phyloP scores from a whole-genome alignment of 2,113 vertebrate genomes.

The Trogon surrucura region DNA sequence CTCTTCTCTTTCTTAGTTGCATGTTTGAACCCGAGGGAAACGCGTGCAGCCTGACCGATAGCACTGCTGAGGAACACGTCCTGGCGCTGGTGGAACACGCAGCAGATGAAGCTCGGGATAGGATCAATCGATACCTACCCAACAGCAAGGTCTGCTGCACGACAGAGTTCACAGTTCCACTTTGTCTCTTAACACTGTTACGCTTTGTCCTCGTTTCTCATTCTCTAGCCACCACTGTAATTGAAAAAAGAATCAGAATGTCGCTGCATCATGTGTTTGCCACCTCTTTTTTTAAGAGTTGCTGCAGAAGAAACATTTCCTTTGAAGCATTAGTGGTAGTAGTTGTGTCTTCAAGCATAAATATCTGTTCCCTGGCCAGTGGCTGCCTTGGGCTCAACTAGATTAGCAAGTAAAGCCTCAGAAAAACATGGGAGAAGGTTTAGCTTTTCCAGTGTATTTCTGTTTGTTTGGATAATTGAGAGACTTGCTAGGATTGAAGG shows the following conservation, averaged over 20 bases:
- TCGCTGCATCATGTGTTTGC: neutral
- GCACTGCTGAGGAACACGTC: constrained; percentile 96
- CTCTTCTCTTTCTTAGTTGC: constrained; percentile 78
- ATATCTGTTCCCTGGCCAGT: neutral
- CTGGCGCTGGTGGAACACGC: constrained; percentile 95
- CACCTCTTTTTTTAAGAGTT: neutral
- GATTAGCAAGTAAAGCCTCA: neutral
- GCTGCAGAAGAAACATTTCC: neutral
- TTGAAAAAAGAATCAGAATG: rapidly evolving
- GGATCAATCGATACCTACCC: constrained; percentile 90
- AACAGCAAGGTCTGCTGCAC: constrained; percentile 86
- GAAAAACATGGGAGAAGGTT: neutral
- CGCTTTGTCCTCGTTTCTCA: neutral
- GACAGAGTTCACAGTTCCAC: neutral
- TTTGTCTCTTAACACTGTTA: neutral
- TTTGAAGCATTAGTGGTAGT: neutral
- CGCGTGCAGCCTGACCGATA: constrained; percentile 95
- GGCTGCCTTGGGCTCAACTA: neutral
- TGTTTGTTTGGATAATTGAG: neutral
- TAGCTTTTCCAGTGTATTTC: neutral
- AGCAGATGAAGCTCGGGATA: constrained; percentile 94
- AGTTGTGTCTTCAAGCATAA: neutral
- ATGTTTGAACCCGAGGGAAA: constrained; percentile 95
- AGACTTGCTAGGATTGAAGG: neutral
- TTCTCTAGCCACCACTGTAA: neutral